Percentiles rank a stretch among this genome's conserved stretches.
phyloP scores from a whole-genome alignment of 2,888 invertebrate genomes.

The Spilosoma lubricipeda region DNA sequence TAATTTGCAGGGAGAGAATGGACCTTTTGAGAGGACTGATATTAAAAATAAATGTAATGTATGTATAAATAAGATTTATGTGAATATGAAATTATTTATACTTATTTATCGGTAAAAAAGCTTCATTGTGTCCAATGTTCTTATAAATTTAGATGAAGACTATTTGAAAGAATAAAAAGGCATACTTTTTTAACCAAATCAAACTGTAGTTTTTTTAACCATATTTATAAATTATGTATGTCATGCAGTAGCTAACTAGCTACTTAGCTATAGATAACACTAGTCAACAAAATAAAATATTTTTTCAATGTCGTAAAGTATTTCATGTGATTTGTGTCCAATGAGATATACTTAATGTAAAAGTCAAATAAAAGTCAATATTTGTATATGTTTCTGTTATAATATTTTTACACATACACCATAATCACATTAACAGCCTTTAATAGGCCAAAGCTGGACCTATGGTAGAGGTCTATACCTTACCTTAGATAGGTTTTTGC shows the following conservation, averaged over 20 bases:
- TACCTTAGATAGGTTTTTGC: too few species aligned
- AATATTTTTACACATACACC: not conserved
- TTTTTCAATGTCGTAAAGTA: not conserved
- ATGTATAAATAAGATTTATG: constrained; percentile 86
- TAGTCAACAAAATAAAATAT: constrained; percentile 2
- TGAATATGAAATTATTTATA: constrained; percentile 87
- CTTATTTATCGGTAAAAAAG: constrained; percentile 87
- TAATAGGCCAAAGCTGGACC: too few species aligned
- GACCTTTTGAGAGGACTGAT: constrained; percentile 87
- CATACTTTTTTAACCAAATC: constrained; percentile 86
- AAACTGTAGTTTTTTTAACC: constrained; percentile 65
- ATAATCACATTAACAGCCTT: too few species aligned
- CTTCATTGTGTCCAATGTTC: constrained; percentile 87
- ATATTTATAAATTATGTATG: not conserved
- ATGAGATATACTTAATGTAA: not conserved
- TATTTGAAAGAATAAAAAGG: constrained; percentile 87
- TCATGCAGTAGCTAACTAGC: not conserved
- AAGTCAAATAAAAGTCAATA: not conserved
- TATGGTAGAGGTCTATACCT: too few species aligned
- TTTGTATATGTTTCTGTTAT: not conserved
- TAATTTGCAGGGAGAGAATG: constrained; percentile 86
- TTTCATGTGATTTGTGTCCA: not conserved
- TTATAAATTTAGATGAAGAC: constrained; percentile 87
- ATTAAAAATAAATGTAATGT: constrained; percentile 86
- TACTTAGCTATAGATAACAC: not conserved